These are phyloP conservation scores for Ceratothoa steindachneri DNA, from an alignment of 2,888 invertebrate species.

Conservation along the genomic window DNA sequence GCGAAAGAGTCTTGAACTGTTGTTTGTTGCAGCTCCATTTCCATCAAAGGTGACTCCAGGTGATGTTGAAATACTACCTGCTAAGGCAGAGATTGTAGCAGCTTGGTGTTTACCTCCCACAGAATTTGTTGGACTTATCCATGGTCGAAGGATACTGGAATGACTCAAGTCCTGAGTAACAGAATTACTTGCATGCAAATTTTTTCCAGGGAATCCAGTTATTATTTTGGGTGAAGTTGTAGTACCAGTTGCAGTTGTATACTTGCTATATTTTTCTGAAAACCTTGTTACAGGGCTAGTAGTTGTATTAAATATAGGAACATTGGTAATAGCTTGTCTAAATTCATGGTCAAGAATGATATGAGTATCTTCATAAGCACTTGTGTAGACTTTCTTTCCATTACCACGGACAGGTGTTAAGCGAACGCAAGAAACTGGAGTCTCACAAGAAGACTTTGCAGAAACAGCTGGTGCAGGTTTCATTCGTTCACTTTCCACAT, in stretches of 20 bases:
- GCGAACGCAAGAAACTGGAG: background rate
- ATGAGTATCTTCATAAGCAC: background rate
- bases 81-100: background rate
- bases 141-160: background rate
- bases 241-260: background rate
- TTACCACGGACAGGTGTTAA: background rate
- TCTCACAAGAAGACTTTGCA: background rate
- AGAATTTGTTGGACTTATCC: background rate
- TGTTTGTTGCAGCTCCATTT: too few species aligned
- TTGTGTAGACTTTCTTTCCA: background rate
- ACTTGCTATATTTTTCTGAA: background rate
- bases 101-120: background rate
- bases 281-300: background rate
- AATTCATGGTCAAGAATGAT: background rate
- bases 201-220: too few species aligned
- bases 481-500: background rate
- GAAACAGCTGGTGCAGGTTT: background rate
- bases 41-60: too few species aligned
- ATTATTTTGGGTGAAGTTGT: background rate
- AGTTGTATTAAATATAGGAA: too few species aligned
- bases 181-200: background rate
- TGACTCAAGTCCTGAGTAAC: background rate
- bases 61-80: too few species aligned
- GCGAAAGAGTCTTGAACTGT: background rate
- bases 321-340: background rate